These are phyloP conservation scores for Drosophila triauraria DNA, from an alignment of 1,140 invertebrate genomes.

Conservation along the genomic window DNA sequence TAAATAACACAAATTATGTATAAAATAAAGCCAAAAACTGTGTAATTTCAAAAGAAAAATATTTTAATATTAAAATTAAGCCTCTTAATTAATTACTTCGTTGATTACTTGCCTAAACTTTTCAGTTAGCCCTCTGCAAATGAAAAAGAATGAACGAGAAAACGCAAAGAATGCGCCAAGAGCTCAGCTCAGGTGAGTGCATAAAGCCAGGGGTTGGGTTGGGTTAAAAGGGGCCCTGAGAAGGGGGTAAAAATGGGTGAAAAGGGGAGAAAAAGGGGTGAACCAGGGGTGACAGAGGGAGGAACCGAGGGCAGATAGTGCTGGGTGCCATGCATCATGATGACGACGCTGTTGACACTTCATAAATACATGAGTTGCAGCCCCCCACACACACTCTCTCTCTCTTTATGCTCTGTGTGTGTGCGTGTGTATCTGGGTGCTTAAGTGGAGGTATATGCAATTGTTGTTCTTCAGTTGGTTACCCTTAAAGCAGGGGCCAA, in stretches of 20 bases:
- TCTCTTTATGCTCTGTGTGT: too few species aligned
- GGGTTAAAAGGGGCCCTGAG: background rate
- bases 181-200: slow-evolving; percentile 40
- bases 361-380: slow-evolving; percentile 82
- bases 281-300: background rate
- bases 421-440: slow-evolving; percentile 17
- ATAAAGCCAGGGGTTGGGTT: slow-evolving; percentile 1
- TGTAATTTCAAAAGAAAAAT: too few species aligned
- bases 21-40: too few species aligned
- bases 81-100: background rate
- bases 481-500: slow-evolving; percentile 33
- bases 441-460: slow-evolving; percentile 46
- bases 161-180: slow-evolving; percentile 40
- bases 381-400: too few species aligned
- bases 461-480: slow-evolving; percentile 64
- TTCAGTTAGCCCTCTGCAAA: slow-evolving; percentile 13
- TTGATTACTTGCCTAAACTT: background rate
- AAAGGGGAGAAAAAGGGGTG: background rate
- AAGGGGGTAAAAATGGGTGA: background rate
- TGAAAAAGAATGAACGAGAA: slow-evolving; percentile 13
- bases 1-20: too few species aligned
- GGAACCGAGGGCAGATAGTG: slow-evolving; percentile 48
- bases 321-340: slow-evolving; percentile 69
- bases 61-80: too few species aligned
- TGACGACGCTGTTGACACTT: slow-evolving; percentile 79